Evolutionary conservation across 2,797 vertebrate genomes (phyloP).

Genomic region (Malacoctenus gilli): DNA sequence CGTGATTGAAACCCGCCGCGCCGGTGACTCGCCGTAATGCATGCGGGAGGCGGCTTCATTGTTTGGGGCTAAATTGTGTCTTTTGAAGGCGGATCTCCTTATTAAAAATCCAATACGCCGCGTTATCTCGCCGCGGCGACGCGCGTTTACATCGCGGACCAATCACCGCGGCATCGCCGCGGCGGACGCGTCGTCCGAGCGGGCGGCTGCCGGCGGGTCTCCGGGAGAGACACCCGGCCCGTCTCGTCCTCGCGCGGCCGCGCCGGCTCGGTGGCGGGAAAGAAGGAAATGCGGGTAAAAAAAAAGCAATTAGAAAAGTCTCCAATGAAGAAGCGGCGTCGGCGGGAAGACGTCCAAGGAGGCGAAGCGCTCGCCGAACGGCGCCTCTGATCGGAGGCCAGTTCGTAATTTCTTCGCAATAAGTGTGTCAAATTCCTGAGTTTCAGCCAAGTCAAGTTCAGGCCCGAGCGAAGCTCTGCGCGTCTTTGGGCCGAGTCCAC

Average conservation of each 20-base stretch:
- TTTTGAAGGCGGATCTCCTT: slow-evolving; percentile 63
- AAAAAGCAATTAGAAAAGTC: slow-evolving; percentile 54
- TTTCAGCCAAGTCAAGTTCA: slow-evolving; percentile 58
- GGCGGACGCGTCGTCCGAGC: slow-evolving; percentile 47
- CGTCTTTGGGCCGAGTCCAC: slow-evolving; percentile 30
- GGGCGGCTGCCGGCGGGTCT: slow-evolving; percentile 21
- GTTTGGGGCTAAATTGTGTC: slow-evolving; percentile 68
- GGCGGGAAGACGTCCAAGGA: slow-evolving; percentile 51
- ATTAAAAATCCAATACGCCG: slow-evolving; percentile 62
- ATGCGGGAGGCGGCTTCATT: slow-evolving; percentile 53
- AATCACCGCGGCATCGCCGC: slow-evolving; percentile 9
- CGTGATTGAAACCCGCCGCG: slow-evolving; percentile 65
- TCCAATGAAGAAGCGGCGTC: slow-evolving; percentile 51
- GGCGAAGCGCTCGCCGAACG: slow-evolving; percentile 46
- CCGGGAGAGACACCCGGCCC: too few relatives aligned
- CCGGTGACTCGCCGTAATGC: slow-evolving; percentile 55
- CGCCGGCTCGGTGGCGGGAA: too few relatives aligned
- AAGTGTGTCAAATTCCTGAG: slow-evolving; percentile 67
- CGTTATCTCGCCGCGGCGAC: slow-evolving; percentile 46
- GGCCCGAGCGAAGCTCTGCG: slow-evolving; percentile 31
- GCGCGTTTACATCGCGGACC: slow-evolving; percentile 33
- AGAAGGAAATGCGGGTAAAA: slow-evolving; percentile 16
- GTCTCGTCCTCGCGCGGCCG: too few relatives aligned
- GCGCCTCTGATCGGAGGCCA: slow-evolving; percentile 57
- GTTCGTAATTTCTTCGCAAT: slow-evolving; percentile 66